phyloP scores from a whole-genome alignment of 2,113 vertebrate species.

The Malaclemys terrapin region DNA sequence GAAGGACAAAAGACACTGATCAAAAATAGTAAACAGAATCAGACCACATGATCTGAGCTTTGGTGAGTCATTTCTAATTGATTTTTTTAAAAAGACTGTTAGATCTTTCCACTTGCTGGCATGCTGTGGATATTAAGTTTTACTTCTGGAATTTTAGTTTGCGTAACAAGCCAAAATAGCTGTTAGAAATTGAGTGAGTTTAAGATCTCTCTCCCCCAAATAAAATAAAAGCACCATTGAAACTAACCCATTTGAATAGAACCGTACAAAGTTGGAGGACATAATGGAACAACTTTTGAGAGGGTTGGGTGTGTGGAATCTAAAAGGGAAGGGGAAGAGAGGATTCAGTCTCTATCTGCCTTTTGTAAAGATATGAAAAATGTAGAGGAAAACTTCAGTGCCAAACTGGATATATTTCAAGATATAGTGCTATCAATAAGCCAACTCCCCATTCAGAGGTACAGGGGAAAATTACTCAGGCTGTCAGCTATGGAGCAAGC shows the following conservation, averaged over 20 bases:
- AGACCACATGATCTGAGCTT: background rate
- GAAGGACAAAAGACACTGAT: background rate
- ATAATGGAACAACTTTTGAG: background rate
- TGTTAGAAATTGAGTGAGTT: background rate
- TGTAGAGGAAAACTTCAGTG: background rate
- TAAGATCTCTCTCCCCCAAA: background rate
- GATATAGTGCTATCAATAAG: background rate
- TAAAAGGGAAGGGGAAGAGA: background rate
- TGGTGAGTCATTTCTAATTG: background rate
- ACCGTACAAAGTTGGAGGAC: background rate
- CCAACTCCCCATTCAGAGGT: background rate
- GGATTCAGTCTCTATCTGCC: rapidly evolving
- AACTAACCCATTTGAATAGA: background rate
- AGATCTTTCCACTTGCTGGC: background rate
- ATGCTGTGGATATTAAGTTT: background rate
- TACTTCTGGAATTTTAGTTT: background rate
- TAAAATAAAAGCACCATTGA: background rate
- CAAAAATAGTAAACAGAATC: background rate
- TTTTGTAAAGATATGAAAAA: background rate
- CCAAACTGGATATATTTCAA: background rate
- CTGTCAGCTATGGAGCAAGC: background rate
- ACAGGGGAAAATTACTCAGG: background rate
- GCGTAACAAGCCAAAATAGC: background rate
- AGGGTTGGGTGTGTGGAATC: rapidly evolving
- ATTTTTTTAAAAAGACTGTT: background rate